Base-by-base conservation (phyloP, 53 echinoderm and acorn worm genomes). In the Stichopus horrens region DNA sequence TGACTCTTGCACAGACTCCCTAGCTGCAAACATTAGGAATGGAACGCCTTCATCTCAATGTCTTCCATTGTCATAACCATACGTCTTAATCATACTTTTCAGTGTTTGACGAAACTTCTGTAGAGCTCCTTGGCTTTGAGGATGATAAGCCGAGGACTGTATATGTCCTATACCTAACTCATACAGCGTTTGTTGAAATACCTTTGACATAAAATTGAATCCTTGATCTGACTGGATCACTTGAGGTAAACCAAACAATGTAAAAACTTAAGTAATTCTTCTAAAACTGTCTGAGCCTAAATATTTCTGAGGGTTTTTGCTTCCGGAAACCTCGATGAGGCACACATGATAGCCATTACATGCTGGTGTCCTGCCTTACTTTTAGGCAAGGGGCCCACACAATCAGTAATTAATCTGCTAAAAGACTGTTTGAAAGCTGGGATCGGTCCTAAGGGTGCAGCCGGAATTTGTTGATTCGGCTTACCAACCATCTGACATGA, bases 121-220 rank as follows among this genome's bases (percentile, higher is more conserved):
- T 8, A 95, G 76, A n/a, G 91, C 90, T 19, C 93, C 91, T 58
- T 95, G 90, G 14, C 87, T 89, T 52, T 92, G 89, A 51, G 94
- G 90, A 58, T 94, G 92, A 57, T 94, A 94, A 8, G 94, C 91
- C 71, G 92, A 92, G 7, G 94, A 94, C n/a, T 19, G 80, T 0
- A 86, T 52, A 37, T 92, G 92, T 2, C 68, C 14, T 75, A 91
- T 82, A 9, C 89, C 91, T 71, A 94, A 23, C 23, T 91, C 18
- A 11, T 81, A 54, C 73, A 95, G 67, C 55, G 91, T 88, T 55
- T 91, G 92, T 18, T 90, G 65, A 55, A 92, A 92, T 6, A 94
- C 9, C 19, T 18, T 74, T 7, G 88, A 90, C 88, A 88, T 91
- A 60, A 91, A 93, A 71, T 93, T 93, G 5, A 74, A 85, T 53